Percentiles rank a stretch among this genome's conserved stretches.
Evolutionary conservation across 2,797 vertebrate species (phyloP).

Genomic region (Scolopax rusticola): DNA sequence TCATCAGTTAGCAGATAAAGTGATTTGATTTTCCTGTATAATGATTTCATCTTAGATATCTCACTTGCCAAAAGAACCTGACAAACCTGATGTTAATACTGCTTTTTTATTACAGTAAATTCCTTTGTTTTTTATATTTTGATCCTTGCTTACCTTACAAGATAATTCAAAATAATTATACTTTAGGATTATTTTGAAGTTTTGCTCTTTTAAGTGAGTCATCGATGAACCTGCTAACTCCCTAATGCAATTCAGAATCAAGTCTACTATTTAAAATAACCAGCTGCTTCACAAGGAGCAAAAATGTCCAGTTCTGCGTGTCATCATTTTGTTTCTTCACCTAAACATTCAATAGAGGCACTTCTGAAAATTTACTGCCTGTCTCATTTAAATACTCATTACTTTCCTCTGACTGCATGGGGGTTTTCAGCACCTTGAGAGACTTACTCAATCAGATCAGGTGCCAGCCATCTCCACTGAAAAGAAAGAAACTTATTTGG

Average conservation of each 20-base stretch:
- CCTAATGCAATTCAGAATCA: not conserved
- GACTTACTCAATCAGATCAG: not conserved
- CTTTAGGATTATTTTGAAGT: not conserved
- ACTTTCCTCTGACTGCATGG: not conserved
- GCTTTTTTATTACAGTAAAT: not conserved
- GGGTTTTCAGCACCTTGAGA: conserved; percentile 17
- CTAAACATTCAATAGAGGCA: not conserved
- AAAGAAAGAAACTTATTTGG: not conserved
- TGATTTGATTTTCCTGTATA: conserved; percentile 50
- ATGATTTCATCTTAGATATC: conserved; percentile 11
- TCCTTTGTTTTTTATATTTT: conserved; percentile 14
- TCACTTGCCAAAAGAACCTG: not conserved
- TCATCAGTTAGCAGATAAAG: conserved; percentile 39
- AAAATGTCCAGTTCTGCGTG: not conserved
- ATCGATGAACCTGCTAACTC: not conserved
- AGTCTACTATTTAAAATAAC: not conserved
- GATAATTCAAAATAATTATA: not conserved
- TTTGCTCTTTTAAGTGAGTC: not conserved
- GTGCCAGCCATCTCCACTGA: not conserved
- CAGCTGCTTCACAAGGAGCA: not conserved
- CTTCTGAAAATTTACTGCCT: not conserved
- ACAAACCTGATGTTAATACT: not conserved
- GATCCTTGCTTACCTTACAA: not conserved
- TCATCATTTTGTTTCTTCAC: not conserved
- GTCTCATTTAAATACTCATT: not conserved